Conservation (phyloP, 2,888 invertebrate species). For the Agonopterix arenella region DNA sequence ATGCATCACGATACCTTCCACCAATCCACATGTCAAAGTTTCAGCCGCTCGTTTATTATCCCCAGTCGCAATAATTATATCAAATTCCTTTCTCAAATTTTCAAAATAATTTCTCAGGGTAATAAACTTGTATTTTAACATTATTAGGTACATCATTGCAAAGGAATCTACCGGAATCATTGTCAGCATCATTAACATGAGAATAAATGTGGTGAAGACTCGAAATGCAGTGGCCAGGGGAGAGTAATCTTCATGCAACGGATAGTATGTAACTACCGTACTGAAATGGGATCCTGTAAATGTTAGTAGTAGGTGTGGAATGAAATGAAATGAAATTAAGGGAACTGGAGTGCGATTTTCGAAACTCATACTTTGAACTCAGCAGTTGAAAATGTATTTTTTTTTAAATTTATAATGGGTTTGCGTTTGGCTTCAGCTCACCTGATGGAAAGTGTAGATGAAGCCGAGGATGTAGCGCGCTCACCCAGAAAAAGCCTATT, state of each 20-base stretch:
- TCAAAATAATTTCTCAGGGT: conserved; percentile 53
- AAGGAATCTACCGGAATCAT: conserved; percentile 55
- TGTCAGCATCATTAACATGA: conserved; percentile 41
- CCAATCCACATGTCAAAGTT: conserved; percentile 36
- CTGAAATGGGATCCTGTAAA: conserved; percentile 56
- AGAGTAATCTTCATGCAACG: conserved; percentile 43
- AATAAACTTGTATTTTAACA: conserved; percentile 63
- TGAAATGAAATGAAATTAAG: too few species aligned
- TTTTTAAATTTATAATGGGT: too few species aligned
- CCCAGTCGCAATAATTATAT: conserved; percentile 24
- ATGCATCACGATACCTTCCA: conserved; percentile 60
- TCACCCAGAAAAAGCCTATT: too few species aligned
- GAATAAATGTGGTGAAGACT: conserved; percentile 35
- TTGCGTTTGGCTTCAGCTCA: too few species aligned
- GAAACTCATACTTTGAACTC: too few species aligned
- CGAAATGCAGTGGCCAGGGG: conserved; percentile 30
- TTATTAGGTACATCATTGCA: conserved; percentile 49
- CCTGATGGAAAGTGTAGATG: too few species aligned
- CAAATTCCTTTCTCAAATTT: conserved; percentile 35
- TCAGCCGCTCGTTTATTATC: conserved; percentile 31
- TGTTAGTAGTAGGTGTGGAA: not conserved
- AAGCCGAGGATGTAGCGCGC: too few species aligned
- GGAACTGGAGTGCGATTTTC: too few species aligned
- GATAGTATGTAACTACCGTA: conserved; percentile 58
- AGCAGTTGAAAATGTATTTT: too few species aligned